Conservation (phyloP, 2,888 invertebrate species). For the Ormyrus pomaceus region DNA sequence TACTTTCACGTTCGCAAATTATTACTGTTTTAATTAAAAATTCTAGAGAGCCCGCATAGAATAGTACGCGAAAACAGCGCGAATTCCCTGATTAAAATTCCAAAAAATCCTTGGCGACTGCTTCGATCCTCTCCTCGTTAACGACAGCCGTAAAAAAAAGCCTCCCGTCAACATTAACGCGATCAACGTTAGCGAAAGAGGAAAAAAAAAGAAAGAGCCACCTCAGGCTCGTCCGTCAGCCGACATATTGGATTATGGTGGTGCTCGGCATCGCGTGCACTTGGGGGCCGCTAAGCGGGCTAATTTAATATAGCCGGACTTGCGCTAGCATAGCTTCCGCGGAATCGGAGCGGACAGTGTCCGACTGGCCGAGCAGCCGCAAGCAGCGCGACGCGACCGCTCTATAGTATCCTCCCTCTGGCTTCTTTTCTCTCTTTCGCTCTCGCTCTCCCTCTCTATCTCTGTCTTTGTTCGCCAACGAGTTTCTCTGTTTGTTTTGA, state of each 20-base stretch:
- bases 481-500: background rate
- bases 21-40: too few species aligned
- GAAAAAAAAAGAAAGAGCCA: background rate
- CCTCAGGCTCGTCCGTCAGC: background rate
- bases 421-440: background rate
- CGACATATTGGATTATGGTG: conserved; percentile 67
- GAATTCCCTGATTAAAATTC: too few species aligned
- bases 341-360: conserved; percentile 71
- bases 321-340: conserved; percentile 61
- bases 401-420: too few species aligned
- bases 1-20: too few species aligned
- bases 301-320: conserved; percentile 72
- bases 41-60: too few species aligned
- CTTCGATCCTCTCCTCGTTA: too few species aligned
- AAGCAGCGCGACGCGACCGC: conserved; percentile 59
- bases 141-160: too few species aligned
- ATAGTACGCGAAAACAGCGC: too few species aligned
- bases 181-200: background rate
- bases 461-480: background rate
- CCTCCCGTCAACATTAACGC: too few species aligned
- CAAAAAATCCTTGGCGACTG: too few species aligned
- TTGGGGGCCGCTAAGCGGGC: conserved; percentile 54
- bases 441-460: background rate
- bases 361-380: conserved; percentile 69
- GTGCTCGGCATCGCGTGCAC: conserved; percentile 43